Evolutionary conservation across 2,113 vertebrate species (phyloP), one percentile per base, ranked within the genome.

Genomic region (Barbus barbus): DNA sequence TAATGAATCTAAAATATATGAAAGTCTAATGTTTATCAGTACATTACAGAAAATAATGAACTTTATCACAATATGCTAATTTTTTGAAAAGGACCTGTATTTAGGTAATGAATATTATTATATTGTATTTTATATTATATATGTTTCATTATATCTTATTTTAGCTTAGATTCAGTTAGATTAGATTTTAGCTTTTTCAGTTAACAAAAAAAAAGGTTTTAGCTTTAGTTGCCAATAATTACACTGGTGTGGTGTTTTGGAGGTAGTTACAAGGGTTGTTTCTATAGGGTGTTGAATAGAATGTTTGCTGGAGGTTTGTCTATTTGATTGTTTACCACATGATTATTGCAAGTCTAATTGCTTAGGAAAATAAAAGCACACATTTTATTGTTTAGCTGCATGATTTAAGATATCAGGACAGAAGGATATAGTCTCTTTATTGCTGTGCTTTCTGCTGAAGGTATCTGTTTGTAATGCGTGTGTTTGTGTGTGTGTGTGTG

Each of bases 401-500:
- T 63, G 60, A 51, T 36, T 36, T 33, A 9, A 33, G 28, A 9
- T 31, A 44, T 72, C 22, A 41, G 41, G 14, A 28, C 16, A 46
- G 72, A 74, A 65, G n/a, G 38, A 65, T 80, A 80, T 38, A 65
- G 78, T 38, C 78, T 18, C 58, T 51, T 71, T 48, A 51, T 48
- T 81, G 79, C 67, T 48, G 58, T 46, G n/a, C 58, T 46, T 46
- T 65, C 11, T 33, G 24, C 58, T 12, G 9, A 31, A 33, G 74
- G 14, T 33, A 26, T 75, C 33, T 26, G 12, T 4, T 28, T 67
- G 58, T 22, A 20, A 56, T 69, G 63, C 63, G 65, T 73, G 61
- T 69, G 56, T 84, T 81, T 80, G 73, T 73, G 22, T 61, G 72
- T 63, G 83, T 41, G 31, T 67, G 69, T 56, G 67, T 46, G 61